Percentiles rank a stretch among this genome's conserved stretches.
Conservation (phyloP, 2,888 invertebrate genomes). For the Macrostomum cliftonense region DNA sequence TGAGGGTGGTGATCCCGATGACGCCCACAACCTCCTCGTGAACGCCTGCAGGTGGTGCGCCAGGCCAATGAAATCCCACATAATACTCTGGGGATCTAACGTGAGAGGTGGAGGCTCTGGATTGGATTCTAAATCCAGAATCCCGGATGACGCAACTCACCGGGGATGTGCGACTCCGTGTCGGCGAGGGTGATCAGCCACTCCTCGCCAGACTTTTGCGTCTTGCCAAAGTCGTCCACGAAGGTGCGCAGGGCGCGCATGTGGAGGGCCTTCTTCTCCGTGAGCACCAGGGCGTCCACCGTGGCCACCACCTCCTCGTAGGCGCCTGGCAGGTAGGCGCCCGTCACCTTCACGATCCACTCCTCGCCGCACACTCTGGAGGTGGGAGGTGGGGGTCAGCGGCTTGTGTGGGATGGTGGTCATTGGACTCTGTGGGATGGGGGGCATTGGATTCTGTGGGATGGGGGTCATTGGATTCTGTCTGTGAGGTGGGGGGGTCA, state of each 20-base stretch:
- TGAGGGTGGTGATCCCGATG: constrained; percentile 39
- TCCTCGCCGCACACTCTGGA: constrained; percentile 36
- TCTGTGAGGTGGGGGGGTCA: too few species aligned
- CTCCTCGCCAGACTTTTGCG: constrained; percentile 41
- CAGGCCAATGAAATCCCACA: too few species aligned
- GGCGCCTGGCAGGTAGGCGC: constrained; percentile 42
- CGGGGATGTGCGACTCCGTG: constrained; percentile 42
- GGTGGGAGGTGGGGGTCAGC: constrained; percentile 13
- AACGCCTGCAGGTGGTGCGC: too few species aligned
- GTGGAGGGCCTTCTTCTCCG: constrained; percentile 42
- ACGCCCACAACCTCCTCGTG: constrained; percentile 32
- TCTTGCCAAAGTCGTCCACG: constrained; percentile 36
- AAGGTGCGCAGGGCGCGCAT: constrained; percentile 38
- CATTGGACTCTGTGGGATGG: constrained; percentile 41
- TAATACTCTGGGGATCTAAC: too few species aligned
- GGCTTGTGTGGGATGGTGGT: constrained; percentile 41
- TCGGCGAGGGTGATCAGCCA: constrained; percentile 40
- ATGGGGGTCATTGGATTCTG: constrained; percentile 39
- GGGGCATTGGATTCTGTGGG: too few species aligned
- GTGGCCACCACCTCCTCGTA: constrained; percentile 41
- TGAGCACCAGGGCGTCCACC: constrained; percentile 40
- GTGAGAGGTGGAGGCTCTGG: too few species aligned
- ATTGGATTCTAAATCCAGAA: too few species aligned
- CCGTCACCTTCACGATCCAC: constrained; percentile 40
- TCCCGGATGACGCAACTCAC: constrained; percentile 15